Base-by-base conservation (phyloP, 2,888 invertebrate species). In the Ashinkailepas kermadecensis region DNA sequence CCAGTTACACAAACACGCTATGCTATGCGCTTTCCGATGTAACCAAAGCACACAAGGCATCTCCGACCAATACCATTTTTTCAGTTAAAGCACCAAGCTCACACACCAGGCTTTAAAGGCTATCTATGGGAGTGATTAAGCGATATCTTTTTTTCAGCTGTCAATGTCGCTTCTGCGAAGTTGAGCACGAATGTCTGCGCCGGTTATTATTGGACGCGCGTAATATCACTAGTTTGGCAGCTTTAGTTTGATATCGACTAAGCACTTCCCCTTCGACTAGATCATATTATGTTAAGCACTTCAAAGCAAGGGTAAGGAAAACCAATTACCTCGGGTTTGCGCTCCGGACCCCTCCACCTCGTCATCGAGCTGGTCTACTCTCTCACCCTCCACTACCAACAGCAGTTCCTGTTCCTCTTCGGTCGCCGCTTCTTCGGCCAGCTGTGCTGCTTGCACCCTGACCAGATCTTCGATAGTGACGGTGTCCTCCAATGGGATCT, bases 261-360 rank as follows among this genome's bases (percentile, higher is more conserved):
- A 7, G 4, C 10, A n/a, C 9, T 10, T n/a, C 0, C n/a, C 10
- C 64, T 64, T 10, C 64, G 9, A 64, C 64, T 18, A n/a, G n/a
- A 39, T 25, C 9, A 39, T 39, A 39, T 25, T 39, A 25, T 12
- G 10, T 70, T 70, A 23, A 11, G 39, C 1, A 39, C 39, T 25
- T 1, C 7, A 62, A 62, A 62, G 62, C 62, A 62, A 18, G 13
- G 62, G 62, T 62, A 62, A 62, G 62, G 25, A 39, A 39, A 70
- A 15, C 56, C 56, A 74, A 21, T 74, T 74, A 74, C 74, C 74
- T 74, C 21, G 13, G 15, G 21, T 18, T 23, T 21, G 18, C 74
- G 74, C 74, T 74, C 74, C 74, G 23, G 74, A 74, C 74, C 74
- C 74, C 74, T 74, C 74, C 74, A 74, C 74, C 74, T 8, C 18